Evolutionary conservation across 2,888 invertebrate species (phyloP).

Genomic region (Nemoura dubitans): DNA sequence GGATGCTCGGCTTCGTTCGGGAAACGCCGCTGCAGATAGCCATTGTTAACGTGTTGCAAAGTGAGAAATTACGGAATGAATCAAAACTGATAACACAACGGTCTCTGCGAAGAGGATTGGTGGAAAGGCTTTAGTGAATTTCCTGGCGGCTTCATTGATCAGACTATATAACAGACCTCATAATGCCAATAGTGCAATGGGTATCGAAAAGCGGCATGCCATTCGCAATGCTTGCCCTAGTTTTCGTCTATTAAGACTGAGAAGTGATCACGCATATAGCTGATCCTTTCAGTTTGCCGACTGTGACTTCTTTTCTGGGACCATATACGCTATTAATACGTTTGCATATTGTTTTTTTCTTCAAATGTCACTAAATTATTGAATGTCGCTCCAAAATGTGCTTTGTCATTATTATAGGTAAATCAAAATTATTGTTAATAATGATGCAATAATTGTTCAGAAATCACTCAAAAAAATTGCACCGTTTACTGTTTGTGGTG

Average conservation of each 20-base stretch:
- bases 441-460: too few species aligned
- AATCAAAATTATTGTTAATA: too few species aligned
- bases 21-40: background rate
- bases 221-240: background rate
- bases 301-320: too few species aligned
- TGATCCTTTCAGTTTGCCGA: background rate
- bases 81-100: constrained; percentile 36
- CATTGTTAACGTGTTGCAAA: constrained; percentile 32
- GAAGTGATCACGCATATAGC: background rate
- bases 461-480: too few species aligned
- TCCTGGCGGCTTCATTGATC: background rate
- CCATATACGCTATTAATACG: too few species aligned
- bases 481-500: too few species aligned
- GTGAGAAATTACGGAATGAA: constrained; percentile 38
- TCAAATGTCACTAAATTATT: too few species aligned
- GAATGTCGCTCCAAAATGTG: too few species aligned
- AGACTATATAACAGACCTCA: background rate
- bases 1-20: background rate
- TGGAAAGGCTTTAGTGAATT: background rate
- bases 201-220: too few species aligned
- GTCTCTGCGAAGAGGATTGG: background rate
- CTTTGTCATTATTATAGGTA: too few species aligned
- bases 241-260: background rate
- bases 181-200: too few species aligned
- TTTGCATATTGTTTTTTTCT: too few species aligned